Percentiles rank a stretch among this genome's conserved stretches.
These are phyloP conservation scores for Agelas oroides DNA, from an alignment of 37 sponge, comb jelly and placozoan species.

Conservation along the genomic window DNA sequence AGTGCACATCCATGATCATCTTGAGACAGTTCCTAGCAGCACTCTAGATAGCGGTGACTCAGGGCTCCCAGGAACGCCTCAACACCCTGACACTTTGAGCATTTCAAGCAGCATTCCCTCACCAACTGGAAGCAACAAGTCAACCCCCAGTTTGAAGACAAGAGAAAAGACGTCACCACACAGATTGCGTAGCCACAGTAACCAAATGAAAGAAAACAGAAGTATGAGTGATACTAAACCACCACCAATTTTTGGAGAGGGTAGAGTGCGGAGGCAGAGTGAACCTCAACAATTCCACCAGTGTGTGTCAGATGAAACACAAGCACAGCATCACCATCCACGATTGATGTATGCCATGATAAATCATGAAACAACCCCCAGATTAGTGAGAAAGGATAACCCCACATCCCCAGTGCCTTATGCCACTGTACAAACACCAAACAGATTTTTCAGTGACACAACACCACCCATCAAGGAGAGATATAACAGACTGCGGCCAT, in stretches of 20 bases:
- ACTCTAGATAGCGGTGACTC: conserved; percentile 63
- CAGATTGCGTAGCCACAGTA: neutral
- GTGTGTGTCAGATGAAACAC: neutral
- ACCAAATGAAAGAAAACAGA: neutral
- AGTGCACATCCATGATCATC: conserved; percentile 17
- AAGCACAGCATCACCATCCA: neutral
- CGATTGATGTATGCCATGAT: conserved; percentile 3
- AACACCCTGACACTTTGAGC: conserved; percentile 33
- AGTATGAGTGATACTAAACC: conserved; percentile 23
- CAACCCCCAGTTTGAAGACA: neutral
- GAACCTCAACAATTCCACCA: neutral
- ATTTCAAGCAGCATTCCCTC: conserved; percentile 43
- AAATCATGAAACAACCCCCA: neutral
- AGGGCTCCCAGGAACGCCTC: conserved; percentile 65
- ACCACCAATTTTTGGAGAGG: neutral
- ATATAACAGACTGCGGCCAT: neutral
- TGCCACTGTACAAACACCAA: no score
- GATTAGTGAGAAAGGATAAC: neutral
- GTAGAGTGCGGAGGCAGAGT: conserved; percentile 9
- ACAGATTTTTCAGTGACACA: no score
- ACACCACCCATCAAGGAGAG: no score
- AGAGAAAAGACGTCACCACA: no score
- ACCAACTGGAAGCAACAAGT: conserved; percentile 18
- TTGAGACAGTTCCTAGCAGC: neutral
- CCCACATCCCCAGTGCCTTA: neutral